Evolutionary conservation across 2,888 invertebrate genomes (phyloP), one percentile per base, ranked within the genome.

Genomic region (Chouioia cunea): DNA sequence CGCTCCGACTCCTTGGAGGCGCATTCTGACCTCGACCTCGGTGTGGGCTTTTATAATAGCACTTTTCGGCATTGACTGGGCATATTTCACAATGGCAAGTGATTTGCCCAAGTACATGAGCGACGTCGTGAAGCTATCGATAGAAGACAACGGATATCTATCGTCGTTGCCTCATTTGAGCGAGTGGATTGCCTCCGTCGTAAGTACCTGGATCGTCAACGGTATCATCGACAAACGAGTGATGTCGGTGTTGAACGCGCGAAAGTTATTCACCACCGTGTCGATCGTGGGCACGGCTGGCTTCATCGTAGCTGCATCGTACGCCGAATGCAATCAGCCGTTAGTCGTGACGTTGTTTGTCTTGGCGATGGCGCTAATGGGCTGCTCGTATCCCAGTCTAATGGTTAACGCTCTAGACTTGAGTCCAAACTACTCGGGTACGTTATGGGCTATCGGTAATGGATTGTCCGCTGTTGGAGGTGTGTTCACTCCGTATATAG

Each of bases 401-500:
- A 87, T 87, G 75, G 87, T 87, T 2, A 87, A 87, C 75, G 84
- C 84, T 1, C 76, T 87, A 18, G 87, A 87, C 77, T 80, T 87
- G 1, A 86, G 85, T 74, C 87, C 87, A 0, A 87, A 87, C 76
- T 87, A 86, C 67, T 86, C 87, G 0, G 87, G 87, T 0, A 85
- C 86, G 0, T 68, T 87, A 16, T 87, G 86, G 87, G 87, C 87
- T 0, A 67, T 87, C 6, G 86, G 86, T 0, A 87, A 87, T 70
- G 93, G 93, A 0, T 90, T 92, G 57, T 92, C 92, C 22, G 91
- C 92, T 0, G 87, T 92, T 16, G 90, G 91, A 0, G 93, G 92
- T 47, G 91, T 92, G 77, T 86, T 92, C 36, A 91, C 91, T 0
- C 92, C 92, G 0, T 90, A 89, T 77, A 86, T 92, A 50, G 91